Evolutionary conservation across 2,888 invertebrate genomes (phyloP).

Genomic region (Tiliacea aurago): DNA sequence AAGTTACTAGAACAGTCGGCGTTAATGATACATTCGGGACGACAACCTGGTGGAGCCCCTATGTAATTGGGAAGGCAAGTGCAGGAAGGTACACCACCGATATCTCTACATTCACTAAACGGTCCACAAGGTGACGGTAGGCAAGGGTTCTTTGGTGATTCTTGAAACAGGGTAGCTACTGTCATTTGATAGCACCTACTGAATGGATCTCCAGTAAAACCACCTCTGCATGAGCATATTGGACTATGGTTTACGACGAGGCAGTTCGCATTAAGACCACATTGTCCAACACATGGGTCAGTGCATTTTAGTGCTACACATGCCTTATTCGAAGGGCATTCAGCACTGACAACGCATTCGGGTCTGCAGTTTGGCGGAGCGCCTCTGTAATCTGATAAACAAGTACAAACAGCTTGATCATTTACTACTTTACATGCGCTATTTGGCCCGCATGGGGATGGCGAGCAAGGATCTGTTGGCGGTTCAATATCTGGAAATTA

Average conservation of each 20-base stretch:
- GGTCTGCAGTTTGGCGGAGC: constrained; percentile 93
- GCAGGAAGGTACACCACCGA: constrained; percentile 91
- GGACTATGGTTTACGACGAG: constrained; percentile 93
- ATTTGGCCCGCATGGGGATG: constrained; percentile 96
- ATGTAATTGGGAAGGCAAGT: constrained; percentile 92
- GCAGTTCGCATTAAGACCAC: constrained; percentile 94
- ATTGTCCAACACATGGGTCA: constrained; percentile 93
- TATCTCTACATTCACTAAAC: constrained; percentile 92
- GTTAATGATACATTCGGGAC: constrained; percentile 93
- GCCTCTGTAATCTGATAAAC: constrained; percentile 92
- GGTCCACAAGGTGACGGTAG: constrained; percentile 92
- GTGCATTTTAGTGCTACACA: constrained; percentile 93
- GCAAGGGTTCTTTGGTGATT: constrained; percentile 88
- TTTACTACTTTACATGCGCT: constrained; percentile 94
- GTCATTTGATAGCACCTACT: constrained; percentile 88
- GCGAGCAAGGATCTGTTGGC: constrained; percentile 92
- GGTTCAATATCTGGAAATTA: constrained; percentile 77
- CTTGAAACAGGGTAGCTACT: constrained; percentile 69
- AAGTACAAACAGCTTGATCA: constrained; percentile 93
- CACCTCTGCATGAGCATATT: constrained; percentile 92
- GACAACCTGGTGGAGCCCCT: constrained; percentile 93
- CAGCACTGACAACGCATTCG: constrained; percentile 93
- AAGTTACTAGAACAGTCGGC: constrained; percentile 94
- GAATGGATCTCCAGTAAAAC: constrained; percentile 92
- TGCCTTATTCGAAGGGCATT: constrained; percentile 92